A percentile compares a stretch with the other conserved stretches of the same genome.
Evolutionary conservation across 1,140 invertebrate species (phyloP).

Genomic region (Leptopilina boulardi): DNA sequence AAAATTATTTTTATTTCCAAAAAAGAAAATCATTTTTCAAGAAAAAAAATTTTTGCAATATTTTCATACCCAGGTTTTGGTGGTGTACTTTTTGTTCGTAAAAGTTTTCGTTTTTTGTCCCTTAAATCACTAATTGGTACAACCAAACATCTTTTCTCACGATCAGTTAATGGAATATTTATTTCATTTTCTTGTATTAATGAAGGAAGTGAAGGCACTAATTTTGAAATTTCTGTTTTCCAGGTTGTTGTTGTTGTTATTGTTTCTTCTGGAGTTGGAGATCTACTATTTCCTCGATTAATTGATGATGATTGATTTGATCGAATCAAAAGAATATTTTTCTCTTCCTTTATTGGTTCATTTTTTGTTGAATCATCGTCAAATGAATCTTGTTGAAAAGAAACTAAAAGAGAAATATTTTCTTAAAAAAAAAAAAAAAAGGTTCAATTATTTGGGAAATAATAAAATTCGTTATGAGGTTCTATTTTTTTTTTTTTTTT

Average conservation of each 20-base stretch:
- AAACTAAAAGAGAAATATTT: conserved; percentile 60
- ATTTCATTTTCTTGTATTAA: conserved; percentile 53
- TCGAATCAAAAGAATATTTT: conserved; percentile 35
- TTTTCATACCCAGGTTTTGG: conserved; percentile 39
- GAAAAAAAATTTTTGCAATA: not conserved
- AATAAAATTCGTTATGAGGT: no score
- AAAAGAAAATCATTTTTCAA: conserved; percentile 3
- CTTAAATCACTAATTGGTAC: conserved; percentile 71
- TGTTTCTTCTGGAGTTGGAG: conserved; percentile 42
- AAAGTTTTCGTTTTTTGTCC: conserved; percentile 69
- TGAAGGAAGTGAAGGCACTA: conserved; percentile 47
- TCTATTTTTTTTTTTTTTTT: not conserved
- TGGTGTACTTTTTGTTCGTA: conserved; percentile 63
- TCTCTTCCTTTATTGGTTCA: conserved; percentile 53
- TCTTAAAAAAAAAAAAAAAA: no score
- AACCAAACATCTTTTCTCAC: conserved; percentile 71
- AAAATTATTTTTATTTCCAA: no score
- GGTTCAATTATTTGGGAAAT: no score
- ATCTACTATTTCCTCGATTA: conserved; percentile 37
- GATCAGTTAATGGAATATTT: conserved; percentile 66
- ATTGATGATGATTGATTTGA: conserved; percentile 18
- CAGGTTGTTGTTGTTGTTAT: conserved; percentile 48
- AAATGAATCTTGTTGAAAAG: conserved; percentile 70
- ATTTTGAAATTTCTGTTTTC: conserved; percentile 51
- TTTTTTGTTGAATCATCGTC: conserved; percentile 57